phyloP scores from a whole-genome alignment of 2,797 vertebrate genomes.

The Rhabdomys pumilio region DNA sequence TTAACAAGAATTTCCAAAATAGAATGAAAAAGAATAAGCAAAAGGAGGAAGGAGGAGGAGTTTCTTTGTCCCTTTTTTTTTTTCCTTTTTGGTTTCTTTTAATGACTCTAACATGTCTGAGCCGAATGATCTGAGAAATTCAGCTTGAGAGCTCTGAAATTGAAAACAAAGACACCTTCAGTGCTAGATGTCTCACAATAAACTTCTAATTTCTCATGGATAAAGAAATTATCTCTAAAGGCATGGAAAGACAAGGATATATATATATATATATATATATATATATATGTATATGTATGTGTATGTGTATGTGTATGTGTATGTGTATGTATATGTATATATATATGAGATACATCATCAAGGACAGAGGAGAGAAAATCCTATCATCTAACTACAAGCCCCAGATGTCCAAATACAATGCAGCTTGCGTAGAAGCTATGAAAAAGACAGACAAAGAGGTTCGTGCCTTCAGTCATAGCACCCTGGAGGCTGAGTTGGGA shows the following conservation, averaged over 20 bases:
- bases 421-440: background rate
- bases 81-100: background rate
- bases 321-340: too few species aligned
- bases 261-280: too few species aligned
- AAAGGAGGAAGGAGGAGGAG: background rate
- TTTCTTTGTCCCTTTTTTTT: background rate
- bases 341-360: background rate
- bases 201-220: conserved; percentile 26
- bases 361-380: conserved; percentile 45
- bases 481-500: background rate
- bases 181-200: conserved; percentile 32
- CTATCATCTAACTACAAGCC: background rate
- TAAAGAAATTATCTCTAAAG: conserved; percentile 66
- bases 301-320: too few species aligned
- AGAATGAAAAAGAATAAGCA: conserved; percentile 5
- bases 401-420: background rate
- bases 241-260: conserved; percentile 5
- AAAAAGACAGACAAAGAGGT: background rate
- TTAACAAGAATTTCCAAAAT: conserved; percentile 37
- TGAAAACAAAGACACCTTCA: conserved; percentile 65
- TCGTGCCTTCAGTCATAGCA: background rate
- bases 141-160: background rate
- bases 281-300: too few species aligned
- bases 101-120: conserved; percentile 24
- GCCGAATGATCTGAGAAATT: conserved; percentile 27